Evolutionary conservation across 2,888 invertebrate genomes (phyloP).

Genomic region (Rosalia funebris): DNA sequence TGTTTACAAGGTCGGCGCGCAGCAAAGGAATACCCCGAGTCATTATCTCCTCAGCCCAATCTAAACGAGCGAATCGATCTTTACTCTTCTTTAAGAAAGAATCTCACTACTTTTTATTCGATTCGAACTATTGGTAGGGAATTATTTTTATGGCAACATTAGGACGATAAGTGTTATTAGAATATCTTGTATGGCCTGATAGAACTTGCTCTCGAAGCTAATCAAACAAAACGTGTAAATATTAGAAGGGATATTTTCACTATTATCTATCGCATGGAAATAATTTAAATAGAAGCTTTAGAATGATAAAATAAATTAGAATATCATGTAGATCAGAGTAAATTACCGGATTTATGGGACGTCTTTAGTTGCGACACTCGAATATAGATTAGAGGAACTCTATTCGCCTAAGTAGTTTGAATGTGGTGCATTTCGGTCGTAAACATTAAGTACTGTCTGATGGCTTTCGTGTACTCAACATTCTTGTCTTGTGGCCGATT

Average conservation of each 20-base stretch:
- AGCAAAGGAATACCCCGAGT: no score
- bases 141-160: constrained; percentile 33
- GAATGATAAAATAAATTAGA: constrained; percentile 12
- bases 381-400: constrained; percentile 5
- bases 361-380: constrained; percentile 1
- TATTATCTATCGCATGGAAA: constrained; percentile 1
- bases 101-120: no score
- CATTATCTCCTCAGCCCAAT: no score
- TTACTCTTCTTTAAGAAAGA: no score
- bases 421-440: not conserved
- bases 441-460: not conserved
- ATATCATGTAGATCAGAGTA: constrained; percentile 21
- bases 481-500: no score
- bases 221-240: not conserved
- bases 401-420: constrained; percentile 1
- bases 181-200: constrained; percentile 9
- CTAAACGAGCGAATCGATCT: no score
- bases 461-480: not conserved
- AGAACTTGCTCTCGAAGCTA: constrained; percentile 11
- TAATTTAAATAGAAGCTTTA: not conserved
- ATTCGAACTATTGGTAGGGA: constrained; percentile 30
- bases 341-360: constrained; percentile 13
- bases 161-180: constrained; percentile 15
- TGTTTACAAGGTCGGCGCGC: no score
- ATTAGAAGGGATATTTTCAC: constrained; percentile 1